phyloP scores from a whole-genome alignment of 2,888 invertebrate species.

The Hydrotaea diabolus region DNA sequence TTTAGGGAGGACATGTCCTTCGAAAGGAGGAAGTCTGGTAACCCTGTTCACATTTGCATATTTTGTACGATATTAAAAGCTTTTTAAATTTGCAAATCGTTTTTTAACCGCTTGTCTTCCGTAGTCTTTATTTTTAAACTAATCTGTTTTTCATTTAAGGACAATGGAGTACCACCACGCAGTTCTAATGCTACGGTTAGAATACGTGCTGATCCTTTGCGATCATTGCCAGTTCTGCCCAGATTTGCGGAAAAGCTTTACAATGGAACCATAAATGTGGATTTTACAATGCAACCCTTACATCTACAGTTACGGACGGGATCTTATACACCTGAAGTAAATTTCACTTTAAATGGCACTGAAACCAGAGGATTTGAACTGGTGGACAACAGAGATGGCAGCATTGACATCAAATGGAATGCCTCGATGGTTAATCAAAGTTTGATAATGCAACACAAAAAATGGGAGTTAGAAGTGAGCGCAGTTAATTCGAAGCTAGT shows the following conservation, averaged over 20 bases:
- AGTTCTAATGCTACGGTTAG: conserved; percentile 64
- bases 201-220: conserved; percentile 66
- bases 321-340: conserved; percentile 67
- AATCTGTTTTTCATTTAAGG: conserved; percentile 61
- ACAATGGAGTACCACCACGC: conserved; percentile 68
- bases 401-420: conserved; percentile 47
- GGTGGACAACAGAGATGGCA: conserved; percentile 49
- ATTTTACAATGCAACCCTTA: conserved; percentile 59
- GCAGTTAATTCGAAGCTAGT: conserved; percentile 64
- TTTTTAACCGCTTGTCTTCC: no score
- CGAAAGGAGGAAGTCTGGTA: no score
- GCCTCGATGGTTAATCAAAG: conserved; percentile 12
- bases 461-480: conserved; percentile 63
- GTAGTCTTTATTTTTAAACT: no score
- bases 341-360: conserved; percentile 58
- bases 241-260: conserved; percentile 64
- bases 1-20: no score
- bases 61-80: no score
- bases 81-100: no score
- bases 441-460: conserved; percentile 61
- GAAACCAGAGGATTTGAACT: conserved; percentile 65
- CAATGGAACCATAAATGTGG: conserved; percentile 49
- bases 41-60: no score
- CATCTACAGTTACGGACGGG: conserved; percentile 54
- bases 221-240: conserved; percentile 68